Conservation (phyloP, 2,113 vertebrate genomes). For the Canis aureus region DNA sequence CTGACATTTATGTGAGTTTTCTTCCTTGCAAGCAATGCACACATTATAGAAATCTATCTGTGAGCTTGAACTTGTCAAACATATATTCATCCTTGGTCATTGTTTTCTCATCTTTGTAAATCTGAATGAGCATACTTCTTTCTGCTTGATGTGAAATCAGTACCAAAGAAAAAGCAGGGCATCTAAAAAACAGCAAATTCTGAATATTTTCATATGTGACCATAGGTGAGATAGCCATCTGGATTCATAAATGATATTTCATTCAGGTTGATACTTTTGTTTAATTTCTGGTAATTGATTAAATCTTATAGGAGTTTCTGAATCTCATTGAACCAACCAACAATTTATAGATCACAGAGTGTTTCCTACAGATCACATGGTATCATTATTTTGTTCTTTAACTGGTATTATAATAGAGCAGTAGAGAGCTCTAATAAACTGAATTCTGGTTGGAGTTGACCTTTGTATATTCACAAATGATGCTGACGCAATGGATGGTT, state of each 20-base stretch:
- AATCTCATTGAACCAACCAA: not conserved
- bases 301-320: not conserved
- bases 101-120: slow-evolving; percentile 13
- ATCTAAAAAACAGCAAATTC: not conserved
- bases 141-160: not conserved
- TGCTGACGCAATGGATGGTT: not conserved
- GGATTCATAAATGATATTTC: not conserved
- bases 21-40: not conserved
- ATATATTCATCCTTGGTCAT: not conserved
- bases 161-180: not conserved
- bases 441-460: not conserved
- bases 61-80: not conserved
- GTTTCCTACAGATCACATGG: not conserved
- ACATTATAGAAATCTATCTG: not conserved
- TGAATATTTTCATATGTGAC: not conserved
- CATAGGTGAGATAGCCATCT: not conserved
- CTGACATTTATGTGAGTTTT: not conserved
- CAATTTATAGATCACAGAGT: not conserved
- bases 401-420: not conserved
- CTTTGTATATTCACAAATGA: not conserved
- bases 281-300: not conserved
- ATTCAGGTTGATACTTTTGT: not conserved
- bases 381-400: not conserved
- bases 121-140: not conserved
- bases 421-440: not conserved